Percentiles rank a stretch among this genome's conserved stretches.
Evolutionary conservation across 2,797 vertebrate genomes (phyloP).

Genomic region (Neomorphus geoffroyi): DNA sequence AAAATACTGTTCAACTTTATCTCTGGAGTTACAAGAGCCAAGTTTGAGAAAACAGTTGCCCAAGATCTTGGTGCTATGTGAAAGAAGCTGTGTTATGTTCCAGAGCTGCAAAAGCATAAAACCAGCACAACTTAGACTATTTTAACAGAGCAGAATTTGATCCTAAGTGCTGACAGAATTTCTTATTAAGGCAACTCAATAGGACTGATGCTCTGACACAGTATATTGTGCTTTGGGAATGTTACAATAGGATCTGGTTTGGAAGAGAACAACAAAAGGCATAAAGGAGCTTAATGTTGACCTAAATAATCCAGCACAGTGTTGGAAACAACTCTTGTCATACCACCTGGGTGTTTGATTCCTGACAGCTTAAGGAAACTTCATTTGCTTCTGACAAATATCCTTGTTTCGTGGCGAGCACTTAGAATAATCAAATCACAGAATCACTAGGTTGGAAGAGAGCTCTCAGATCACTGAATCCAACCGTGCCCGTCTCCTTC

Average conservation of each 20-base stretch:
- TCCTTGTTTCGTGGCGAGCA: accelerated
- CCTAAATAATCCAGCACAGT: not conserved
- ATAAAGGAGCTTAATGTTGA: not conserved
- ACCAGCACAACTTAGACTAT: not conserved
- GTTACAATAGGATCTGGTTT: not conserved
- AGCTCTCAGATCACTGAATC: no score
- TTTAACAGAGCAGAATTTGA: not conserved
- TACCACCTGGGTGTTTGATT: not conserved
- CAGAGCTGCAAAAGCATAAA: not conserved
- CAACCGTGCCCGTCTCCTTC: no score
- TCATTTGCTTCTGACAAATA: not conserved
- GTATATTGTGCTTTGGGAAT: not conserved
- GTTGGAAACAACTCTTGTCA: not conserved
- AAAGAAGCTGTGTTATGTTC: not conserved
- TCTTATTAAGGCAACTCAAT: not conserved
- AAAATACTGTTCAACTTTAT: not conserved
- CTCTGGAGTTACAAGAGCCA: not conserved
- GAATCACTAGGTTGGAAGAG: no score
- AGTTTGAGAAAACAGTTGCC: not conserved
- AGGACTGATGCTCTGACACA: not conserved
- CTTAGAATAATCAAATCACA: no score
- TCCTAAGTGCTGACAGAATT: not conserved
- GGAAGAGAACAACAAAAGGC: not conserved
- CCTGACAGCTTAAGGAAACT: not conserved
- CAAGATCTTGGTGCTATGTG: not conserved